Evolutionary conservation across 2,888 invertebrate species (phyloP), one percentile per base, ranked within the genome.

Genomic region (Limenitis camilla): DNA sequence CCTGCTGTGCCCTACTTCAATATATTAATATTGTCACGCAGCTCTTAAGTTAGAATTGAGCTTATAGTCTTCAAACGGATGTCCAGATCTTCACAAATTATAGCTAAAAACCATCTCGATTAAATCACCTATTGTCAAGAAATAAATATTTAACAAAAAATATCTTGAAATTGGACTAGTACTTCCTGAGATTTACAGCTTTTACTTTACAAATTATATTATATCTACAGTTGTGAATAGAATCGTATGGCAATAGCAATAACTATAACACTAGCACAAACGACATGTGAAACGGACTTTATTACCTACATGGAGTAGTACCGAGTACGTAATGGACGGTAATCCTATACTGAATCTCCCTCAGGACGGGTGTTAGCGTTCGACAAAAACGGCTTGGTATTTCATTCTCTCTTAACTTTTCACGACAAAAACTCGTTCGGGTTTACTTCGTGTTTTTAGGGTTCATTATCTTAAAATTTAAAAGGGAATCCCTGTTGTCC

Each of bases 371-470:
- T 56, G 49, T 53, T 56, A 53, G 62, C 53, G 43, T 58, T 55
- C 57, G 57, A 58, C 52, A 56, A 58, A 61, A 61, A 58, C 59
- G 42, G 55, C 55, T 55, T 52, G 53, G 52, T 55, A 61, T 58
- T 61, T 61, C 55, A 61, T 59, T 59, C 58, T 49, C 55, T 52
- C 43, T 38, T 53, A 59, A 56, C 53, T 59, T 59, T 56, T 54
- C 49, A 52, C 52, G 59, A 56, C 47, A 56, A 56, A 58, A 59
- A 59, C 59, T 54, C 54, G 53, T 54, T 56, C 54, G n/a, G 49
- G 54, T 49, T 53, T 53, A 49, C 49, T 19, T 19, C 19, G 19
- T 54, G 59, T 53, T 53, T 52, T 38, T 38, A 50, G 42, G 51
- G 41, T 54, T 49, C 54, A 54, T 56, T 1, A 19, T 19, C 19